A percentile compares a stretch with the other conserved stretches of the same genome.
phyloP scores from a whole-genome alignment of 1,140 invertebrate species.

The Chironomus striatipennis region DNA sequence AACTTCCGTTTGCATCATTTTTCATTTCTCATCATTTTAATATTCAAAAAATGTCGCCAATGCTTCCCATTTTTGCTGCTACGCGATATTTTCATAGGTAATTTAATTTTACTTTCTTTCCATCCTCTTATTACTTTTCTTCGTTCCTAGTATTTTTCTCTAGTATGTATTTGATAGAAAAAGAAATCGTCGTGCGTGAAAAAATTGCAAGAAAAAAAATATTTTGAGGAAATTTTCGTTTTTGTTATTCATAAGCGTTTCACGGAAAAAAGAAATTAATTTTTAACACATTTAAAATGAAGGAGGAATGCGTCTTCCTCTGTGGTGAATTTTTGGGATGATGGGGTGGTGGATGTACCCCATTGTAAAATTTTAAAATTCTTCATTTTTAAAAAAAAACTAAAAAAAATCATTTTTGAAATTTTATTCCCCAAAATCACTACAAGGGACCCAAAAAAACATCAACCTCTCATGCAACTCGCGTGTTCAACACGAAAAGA shows the following conservation, averaged over 20 bases:
- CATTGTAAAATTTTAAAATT: too few relatives aligned
- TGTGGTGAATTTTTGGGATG: too few relatives aligned
- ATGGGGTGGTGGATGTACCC: too few relatives aligned
- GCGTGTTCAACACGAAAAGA: too few relatives aligned
- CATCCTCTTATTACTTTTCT: not conserved
- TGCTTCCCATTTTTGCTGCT: slow-evolving; percentile 13
- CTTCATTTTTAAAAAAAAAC: too few relatives aligned
- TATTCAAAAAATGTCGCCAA: slow-evolving; percentile 20
- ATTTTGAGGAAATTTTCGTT: not conserved
- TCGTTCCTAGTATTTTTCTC: not conserved
- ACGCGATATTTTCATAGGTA: slow-evolving; percentile 16
- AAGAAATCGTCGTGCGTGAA: not conserved
- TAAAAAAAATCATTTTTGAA: too few relatives aligned
- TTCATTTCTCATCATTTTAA: slow-evolving; percentile 17
- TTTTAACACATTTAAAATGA: slow-evolving; percentile 5
- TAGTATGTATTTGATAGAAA: not conserved
- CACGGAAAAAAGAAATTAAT: slow-evolving; percentile 23
- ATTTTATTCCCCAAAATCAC: too few relatives aligned
- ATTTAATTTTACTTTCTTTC: slow-evolving; percentile 20
- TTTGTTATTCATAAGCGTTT: slow-evolving; percentile 4
- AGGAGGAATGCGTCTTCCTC: not conserved
- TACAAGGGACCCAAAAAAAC: too few relatives aligned
- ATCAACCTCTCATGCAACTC: too few relatives aligned
- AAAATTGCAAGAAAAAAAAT: too few relatives aligned
- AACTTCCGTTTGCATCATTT: slow-evolving; percentile 7